Evolutionary conservation across 2,797 vertebrate genomes (phyloP).

Genomic region (Paratrypauchen microcephalus): DNA sequence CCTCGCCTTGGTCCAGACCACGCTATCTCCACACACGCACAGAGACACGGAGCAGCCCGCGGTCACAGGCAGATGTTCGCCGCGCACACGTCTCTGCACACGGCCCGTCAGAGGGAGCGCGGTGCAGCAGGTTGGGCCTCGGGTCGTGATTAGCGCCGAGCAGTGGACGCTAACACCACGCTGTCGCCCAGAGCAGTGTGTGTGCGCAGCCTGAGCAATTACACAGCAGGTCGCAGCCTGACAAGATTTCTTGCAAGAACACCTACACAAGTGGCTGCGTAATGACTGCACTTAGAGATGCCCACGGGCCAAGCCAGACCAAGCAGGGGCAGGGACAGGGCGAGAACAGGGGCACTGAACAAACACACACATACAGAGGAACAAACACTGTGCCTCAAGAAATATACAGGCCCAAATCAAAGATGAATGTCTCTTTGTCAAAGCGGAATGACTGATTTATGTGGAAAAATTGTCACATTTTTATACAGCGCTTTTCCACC

Average conservation of each 20-base stretch:
- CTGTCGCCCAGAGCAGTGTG: conserved; percentile 50
- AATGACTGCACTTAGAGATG: conserved; percentile 76
- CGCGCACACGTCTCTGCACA: conserved; percentile 27
- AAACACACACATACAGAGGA: neutral
- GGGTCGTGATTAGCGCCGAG: conserved; percentile 73
- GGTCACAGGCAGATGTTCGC: conserved; percentile 76
- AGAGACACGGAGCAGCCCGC: conserved; percentile 55
- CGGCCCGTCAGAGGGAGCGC: neutral
- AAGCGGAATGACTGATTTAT: too few relatives aligned
- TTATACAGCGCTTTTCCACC: too few relatives aligned
- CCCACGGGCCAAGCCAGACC: conserved; percentile 43
- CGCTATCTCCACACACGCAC: conserved; percentile 33
- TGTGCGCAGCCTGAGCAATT: conserved; percentile 68
- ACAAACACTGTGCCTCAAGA: too few relatives aligned
- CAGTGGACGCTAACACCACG: conserved; percentile 31
- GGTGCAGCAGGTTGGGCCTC: conserved; percentile 75
- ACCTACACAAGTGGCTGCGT: conserved; percentile 68
- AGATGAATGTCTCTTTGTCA: too few relatives aligned
- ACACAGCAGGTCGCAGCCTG: conserved; percentile 77
- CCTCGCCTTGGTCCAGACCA: conserved; percentile 67
- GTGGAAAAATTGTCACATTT: too few relatives aligned
- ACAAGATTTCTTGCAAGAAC: conserved; percentile 84
- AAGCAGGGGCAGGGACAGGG: too few relatives aligned
- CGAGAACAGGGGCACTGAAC: too few relatives aligned
- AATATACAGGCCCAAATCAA: too few relatives aligned